Conservation (phyloP, 2,797 vertebrate species). For the Clarias laeviceps region DNA sequence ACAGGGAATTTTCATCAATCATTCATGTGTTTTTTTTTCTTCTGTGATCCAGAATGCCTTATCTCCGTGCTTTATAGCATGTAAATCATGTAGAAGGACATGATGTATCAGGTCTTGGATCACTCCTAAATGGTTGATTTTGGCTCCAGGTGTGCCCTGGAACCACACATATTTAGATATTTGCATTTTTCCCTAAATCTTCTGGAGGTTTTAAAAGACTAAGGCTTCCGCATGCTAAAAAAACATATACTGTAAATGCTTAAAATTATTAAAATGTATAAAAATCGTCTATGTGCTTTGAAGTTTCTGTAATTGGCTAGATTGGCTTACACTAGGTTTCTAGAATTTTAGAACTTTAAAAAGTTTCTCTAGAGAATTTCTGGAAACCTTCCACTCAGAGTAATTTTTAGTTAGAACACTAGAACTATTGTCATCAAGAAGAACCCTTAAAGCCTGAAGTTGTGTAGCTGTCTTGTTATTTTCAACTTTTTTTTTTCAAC, state of each 20-base stretch:
- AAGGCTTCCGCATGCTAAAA: too few relatives aligned
- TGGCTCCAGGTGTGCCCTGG: background rate
- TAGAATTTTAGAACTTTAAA: background rate
- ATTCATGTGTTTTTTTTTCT: background rate
- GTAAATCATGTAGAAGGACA: background rate
- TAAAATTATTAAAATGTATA: too few relatives aligned
- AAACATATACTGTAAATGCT: too few relatives aligned
- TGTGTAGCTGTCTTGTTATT: background rate
- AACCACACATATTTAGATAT: too few relatives aligned
- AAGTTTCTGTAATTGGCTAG: too few relatives aligned
- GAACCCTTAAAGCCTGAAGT: background rate
- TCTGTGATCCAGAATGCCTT: background rate
- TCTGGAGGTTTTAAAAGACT: background rate
- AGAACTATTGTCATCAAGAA: background rate
- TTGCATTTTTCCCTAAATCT: background rate
- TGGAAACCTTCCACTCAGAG: background rate
- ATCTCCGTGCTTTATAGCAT: background rate
- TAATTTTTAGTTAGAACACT: background rate
- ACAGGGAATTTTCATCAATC: background rate
- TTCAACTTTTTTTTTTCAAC: background rate
- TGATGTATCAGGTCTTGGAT: background rate
- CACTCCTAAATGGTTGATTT: background rate
- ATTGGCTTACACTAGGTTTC: too few relatives aligned
- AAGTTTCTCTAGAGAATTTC: background rate
- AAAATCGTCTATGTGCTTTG: too few relatives aligned